Conservation (phyloP, 2,888 invertebrate species). For the Hofmannophila pseudospretella region DNA sequence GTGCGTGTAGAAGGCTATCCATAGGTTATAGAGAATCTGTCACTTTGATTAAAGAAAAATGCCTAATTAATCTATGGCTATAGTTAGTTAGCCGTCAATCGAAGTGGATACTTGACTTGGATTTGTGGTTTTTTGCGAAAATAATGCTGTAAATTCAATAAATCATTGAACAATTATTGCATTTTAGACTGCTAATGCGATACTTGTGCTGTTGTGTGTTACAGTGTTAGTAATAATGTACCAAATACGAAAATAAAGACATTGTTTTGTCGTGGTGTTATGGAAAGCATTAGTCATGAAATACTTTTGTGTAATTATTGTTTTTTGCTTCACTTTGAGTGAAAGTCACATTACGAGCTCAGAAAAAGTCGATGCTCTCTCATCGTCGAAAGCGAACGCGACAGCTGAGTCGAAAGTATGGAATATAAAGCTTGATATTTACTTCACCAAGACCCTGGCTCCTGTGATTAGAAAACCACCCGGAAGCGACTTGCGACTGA, state of each 20-base stretch:
- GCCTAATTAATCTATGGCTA: not conserved
- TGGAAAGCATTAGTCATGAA: slow-evolving; percentile 68
- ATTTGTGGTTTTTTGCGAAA: not conserved
- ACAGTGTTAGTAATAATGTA: not conserved
- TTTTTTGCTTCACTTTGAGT: slow-evolving; percentile 52
- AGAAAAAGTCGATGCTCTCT: slow-evolving; percentile 42
- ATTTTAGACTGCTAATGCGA: not conserved
- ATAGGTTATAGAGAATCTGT: not conserved
- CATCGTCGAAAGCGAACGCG: slow-evolving; percentile 44
- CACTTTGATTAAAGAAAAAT: not conserved
- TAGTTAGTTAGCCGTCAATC: not conserved
- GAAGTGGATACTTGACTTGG: not conserved
- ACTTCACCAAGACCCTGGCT: slow-evolving; percentile 61
- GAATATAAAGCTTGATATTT: slow-evolving; percentile 66
- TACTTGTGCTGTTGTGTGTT: not conserved
- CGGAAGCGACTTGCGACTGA: slow-evolving; percentile 51
- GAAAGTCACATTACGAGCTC: slow-evolving; percentile 39
- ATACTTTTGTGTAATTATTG: slow-evolving; percentile 56
- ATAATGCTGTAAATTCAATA: not conserved
- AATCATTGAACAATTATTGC: not conserved
- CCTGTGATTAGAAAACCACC: slow-evolving; percentile 38
- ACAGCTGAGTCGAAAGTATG: slow-evolving; percentile 60
- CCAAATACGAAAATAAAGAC: not conserved
- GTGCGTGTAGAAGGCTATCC: not conserved
- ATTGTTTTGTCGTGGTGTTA: slow-evolving; percentile 33